Percentiles rank a stretch among this genome's conserved stretches.
Evolutionary conservation across 2,888 invertebrate genomes (phyloP).

Genomic region (Gari tellinella): DNA sequence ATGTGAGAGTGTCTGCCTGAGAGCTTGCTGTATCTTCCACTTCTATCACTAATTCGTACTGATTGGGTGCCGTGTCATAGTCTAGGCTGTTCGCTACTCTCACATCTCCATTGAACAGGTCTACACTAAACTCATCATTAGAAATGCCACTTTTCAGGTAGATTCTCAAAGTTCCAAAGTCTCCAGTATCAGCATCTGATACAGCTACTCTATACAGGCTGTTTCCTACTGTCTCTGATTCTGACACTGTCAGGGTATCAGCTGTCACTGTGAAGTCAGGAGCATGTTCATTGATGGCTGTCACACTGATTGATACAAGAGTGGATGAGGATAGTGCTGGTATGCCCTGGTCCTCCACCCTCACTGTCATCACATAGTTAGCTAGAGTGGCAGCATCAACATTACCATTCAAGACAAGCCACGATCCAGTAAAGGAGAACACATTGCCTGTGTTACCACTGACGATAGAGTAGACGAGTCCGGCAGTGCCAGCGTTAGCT

Average conservation of each 20-base stretch:
- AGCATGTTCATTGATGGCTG: slow-evolving; percentile 73
- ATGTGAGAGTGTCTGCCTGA: slow-evolving; percentile 31
- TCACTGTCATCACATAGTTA: slow-evolving; percentile 65
- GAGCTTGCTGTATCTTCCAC: slow-evolving; percentile 62
- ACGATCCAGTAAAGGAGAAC: slow-evolving; percentile 51
- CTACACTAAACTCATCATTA: slow-evolving; percentile 57
- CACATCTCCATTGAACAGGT: slow-evolving; percentile 66
- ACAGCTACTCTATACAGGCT: slow-evolving; percentile 63
- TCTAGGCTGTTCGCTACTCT: slow-evolving; percentile 70
- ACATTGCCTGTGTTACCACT: slow-evolving; percentile 60
- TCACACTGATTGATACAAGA: slow-evolving; percentile 61
- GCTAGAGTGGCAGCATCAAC: slow-evolving; percentile 72
- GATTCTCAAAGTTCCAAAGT: slow-evolving; percentile 54
- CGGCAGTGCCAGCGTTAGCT: slow-evolving; percentile 64
- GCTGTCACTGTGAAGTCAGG: slow-evolving; percentile 62
- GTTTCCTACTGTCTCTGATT: slow-evolving; percentile 65
- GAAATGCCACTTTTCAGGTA: slow-evolving; percentile 40
- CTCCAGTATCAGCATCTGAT: slow-evolving; percentile 71
- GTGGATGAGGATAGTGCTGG: slow-evolving; percentile 64
- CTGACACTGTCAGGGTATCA: slow-evolving; percentile 63
- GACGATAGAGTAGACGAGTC: slow-evolving; percentile 64
- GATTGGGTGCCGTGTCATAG: slow-evolving; percentile 64
- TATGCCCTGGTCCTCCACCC: slow-evolving; percentile 70
- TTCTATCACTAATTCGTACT: slow-evolving; percentile 59
- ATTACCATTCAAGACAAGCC: slow-evolving; percentile 55